A percentile compares a stretch with the other conserved stretches of the same genome.
Evolutionary conservation across 2,113 vertebrate species (phyloP).

Genomic region (Engystomops pustulosus): DNA sequence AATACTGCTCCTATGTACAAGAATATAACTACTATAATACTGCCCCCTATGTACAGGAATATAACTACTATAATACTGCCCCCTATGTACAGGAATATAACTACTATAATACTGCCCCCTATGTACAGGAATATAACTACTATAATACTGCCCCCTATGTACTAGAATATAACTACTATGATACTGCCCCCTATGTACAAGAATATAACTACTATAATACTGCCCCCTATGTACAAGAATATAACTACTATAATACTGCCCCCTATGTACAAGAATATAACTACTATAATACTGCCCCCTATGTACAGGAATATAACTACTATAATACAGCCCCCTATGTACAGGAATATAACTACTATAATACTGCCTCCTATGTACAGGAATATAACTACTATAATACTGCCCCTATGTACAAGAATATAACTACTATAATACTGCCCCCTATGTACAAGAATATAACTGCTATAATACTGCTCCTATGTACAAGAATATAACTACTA

Average conservation of each 20-base stretch:
- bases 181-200: not conserved
- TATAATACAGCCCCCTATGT: not conserved
- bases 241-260: slow-evolving; percentile 5
- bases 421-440: slow-evolving; percentile 19
- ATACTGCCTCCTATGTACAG: not conserved
- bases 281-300: slow-evolving; percentile 1
- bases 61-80: not conserved
- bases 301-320: slow-evolving; percentile 6
- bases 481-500: slow-evolving; percentile 21
- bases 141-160: not conserved
- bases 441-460: slow-evolving; percentile 10
- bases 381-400: slow-evolving; percentile 18
- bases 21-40: slow-evolving; percentile 2
- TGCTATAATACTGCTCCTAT: slow-evolving; percentile 21
- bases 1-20: not conserved
- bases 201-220: slow-evolving; percentile 15
- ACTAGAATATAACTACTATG: not conserved
- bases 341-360: slow-evolving; percentile 6
- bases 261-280: not conserved
- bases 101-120: not conserved
- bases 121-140: not conserved
- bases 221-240: not conserved
- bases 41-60: not conserved
- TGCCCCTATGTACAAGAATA: slow-evolving; percentile 6
- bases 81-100: not conserved